phyloP scores from a whole-genome alignment of 2,888 invertebrate species.

The Hesperia comma region DNA sequence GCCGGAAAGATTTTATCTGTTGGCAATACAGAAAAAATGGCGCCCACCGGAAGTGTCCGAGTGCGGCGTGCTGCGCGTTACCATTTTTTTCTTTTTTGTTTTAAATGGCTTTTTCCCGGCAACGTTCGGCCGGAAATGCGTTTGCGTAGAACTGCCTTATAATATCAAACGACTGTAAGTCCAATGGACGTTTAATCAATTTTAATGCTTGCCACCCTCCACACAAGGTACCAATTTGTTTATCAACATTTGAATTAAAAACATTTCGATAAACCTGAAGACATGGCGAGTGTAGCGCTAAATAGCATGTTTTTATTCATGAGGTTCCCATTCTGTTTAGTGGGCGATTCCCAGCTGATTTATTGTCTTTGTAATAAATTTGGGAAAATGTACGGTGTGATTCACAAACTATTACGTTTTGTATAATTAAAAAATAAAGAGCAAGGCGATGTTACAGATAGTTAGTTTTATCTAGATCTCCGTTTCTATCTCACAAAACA shows the following conservation, averaged over 20 bases:
- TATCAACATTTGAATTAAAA: slow-evolving; percentile 47
- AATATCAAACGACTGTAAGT: slow-evolving; percentile 68
- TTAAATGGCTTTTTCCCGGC: slow-evolving; percentile 84
- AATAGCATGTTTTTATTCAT: slow-evolving; percentile 84
- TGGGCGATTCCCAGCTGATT: slow-evolving; percentile 78
- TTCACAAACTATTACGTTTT: slow-evolving; percentile 46
- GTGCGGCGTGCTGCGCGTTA: slow-evolving; percentile 79
- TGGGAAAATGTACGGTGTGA: slow-evolving; percentile 53
- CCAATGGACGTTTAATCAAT: slow-evolving; percentile 63
- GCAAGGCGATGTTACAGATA: slow-evolving; percentile 25
- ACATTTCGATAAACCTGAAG: slow-evolving; percentile 61
- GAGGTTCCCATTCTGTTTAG: slow-evolving; percentile 81
- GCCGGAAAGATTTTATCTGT: slow-evolving; percentile 84
- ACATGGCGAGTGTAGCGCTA: slow-evolving; percentile 75
- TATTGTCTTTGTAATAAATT: slow-evolving; percentile 78
- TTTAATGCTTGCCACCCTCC: slow-evolving; percentile 60
- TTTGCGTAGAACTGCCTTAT: slow-evolving; percentile 79
- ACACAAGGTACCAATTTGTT: slow-evolving; percentile 60
- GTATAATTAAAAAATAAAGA: slow-evolving; percentile 37
- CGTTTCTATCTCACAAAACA: slow-evolving; percentile 18
- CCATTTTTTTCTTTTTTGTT: slow-evolving; percentile 82
- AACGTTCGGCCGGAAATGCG: slow-evolving; percentile 82
- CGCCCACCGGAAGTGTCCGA: slow-evolving; percentile 85
- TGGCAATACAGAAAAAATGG: slow-evolving; percentile 84
- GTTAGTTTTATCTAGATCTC: slow-evolving; percentile 27